Percentiles rank a stretch among this genome's conserved stretches.
Evolutionary conservation across 2,797 vertebrate genomes (phyloP).

Genomic region (Peromyscus attwateri): DNA sequence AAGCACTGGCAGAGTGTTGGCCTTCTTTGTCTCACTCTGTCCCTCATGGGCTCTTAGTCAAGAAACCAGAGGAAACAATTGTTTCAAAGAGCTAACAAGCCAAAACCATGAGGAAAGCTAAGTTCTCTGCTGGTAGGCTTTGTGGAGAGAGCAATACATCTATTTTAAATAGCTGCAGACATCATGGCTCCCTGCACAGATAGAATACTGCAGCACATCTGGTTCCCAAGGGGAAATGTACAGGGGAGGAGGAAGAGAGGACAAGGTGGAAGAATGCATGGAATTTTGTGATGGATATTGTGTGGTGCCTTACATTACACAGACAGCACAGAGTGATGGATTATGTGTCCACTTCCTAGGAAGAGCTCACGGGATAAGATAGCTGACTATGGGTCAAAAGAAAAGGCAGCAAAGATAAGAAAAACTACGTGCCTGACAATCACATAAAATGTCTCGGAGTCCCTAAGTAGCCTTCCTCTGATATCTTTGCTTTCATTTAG

Average conservation of each 20-base stretch:
- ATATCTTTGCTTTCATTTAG: background rate
- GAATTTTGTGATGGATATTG: background rate
- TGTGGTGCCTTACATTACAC: background rate
- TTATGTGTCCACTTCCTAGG: background rate
- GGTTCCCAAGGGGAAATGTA: slow-evolving; percentile 4
- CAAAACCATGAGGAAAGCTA: slow-evolving; percentile 42
- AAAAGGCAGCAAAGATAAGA: slow-evolving; percentile 13
- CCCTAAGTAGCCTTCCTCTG: no score
- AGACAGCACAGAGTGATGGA: background rate
- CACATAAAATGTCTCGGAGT: background rate
- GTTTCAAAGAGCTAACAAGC: background rate
- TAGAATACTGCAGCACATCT: background rate
- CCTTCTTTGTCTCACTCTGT: background rate
- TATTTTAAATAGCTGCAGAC: slow-evolving; percentile 59
- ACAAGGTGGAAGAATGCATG: background rate
- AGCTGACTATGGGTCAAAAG: background rate
- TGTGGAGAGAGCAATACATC: background rate
- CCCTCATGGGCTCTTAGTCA: background rate
- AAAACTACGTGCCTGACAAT: background rate
- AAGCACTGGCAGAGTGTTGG: background rate
- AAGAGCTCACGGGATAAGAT: background rate
- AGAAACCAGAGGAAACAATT: background rate
- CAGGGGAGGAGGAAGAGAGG: background rate
- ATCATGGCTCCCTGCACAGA: slow-evolving; percentile 18
- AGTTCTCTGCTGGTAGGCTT: background rate